Evolutionary conservation across 2,888 invertebrate species (phyloP).

Genomic region (Lypha dubia): DNA sequence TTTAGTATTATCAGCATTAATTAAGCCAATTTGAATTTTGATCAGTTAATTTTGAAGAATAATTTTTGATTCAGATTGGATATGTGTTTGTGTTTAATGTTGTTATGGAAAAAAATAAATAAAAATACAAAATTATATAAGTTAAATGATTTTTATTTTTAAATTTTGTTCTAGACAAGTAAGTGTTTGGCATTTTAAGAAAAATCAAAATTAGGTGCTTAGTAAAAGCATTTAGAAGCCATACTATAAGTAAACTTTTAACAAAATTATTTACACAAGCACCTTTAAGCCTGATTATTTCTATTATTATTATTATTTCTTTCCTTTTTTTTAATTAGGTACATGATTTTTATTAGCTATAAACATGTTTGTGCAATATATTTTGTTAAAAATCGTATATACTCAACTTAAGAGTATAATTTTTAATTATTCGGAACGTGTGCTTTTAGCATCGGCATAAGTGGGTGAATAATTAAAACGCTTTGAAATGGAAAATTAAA

Average conservation of each 20-base stretch:
- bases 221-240: constrained; percentile 68
- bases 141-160: neutral
- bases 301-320: no score
- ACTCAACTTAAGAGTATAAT: neutral
- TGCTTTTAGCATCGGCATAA: constrained; percentile 69
- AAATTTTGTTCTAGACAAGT: constrained; percentile 2
- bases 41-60: constrained; percentile 55
- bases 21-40: constrained; percentile 64
- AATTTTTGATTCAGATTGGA: constrained; percentile 32
- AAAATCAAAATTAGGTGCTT: constrained; percentile 51
- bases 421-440: constrained; percentile 42
- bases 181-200: constrained; percentile 26
- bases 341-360: constrained; percentile 58
- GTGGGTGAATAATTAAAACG: constrained; percentile 44
- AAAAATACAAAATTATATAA: constrained; percentile 41
- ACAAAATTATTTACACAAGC: constrained; percentile 74
- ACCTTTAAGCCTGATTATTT: constrained; percentile 62
- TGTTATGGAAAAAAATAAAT: constrained; percentile 40
- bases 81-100: constrained; percentile 31
- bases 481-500: constrained; percentile 36
- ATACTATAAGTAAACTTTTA: constrained; percentile 62
- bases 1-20: constrained; percentile 11
- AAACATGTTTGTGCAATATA: constrained; percentile 74
- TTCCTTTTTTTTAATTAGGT: constrained; percentile 64
- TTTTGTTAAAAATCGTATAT: constrained; percentile 70